A percentile compares a stretch with the other conserved stretches of the same genome.
phyloP scores from a whole-genome alignment of 2,797 vertebrate species.

The Rhinella marina region DNA sequence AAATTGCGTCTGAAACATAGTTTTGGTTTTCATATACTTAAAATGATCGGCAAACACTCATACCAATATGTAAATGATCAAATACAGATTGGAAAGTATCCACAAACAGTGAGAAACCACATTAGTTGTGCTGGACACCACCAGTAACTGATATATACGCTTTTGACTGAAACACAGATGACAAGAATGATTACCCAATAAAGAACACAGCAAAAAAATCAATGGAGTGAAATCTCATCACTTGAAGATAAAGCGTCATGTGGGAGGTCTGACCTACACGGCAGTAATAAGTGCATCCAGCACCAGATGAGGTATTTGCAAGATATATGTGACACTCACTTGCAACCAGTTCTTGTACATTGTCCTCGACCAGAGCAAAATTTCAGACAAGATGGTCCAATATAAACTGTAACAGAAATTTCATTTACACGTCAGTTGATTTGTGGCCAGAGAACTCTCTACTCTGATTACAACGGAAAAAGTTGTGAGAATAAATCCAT shows the following conservation, averaged over 20 bases:
- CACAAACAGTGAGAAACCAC: neutral
- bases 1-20: neutral
- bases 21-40: neutral
- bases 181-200: conserved; percentile 36
- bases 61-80: neutral
- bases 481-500: neutral
- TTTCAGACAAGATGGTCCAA: conserved; percentile 93
- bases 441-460: conserved; percentile 2
- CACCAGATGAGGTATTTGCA: neutral
- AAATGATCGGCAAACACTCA: neutral
- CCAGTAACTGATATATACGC: neutral
- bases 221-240: conserved; percentile 9
- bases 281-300: conserved; percentile 16
- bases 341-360: conserved; percentile 94
- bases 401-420: conserved; percentile 83
- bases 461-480: conserved; percentile 8
- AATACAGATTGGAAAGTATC: neutral
- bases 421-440: conserved; percentile 18
- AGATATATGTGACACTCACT: conserved; percentile 78
- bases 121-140: neutral
- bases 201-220: conserved; percentile 28
- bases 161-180: conserved; percentile 3
- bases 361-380: conserved; percentile 97
- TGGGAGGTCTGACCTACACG: conserved; percentile 34
- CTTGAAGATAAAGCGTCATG: conserved; percentile 31